These are phyloP conservation scores for Oryzias javanicus DNA, from an alignment of 2,113 vertebrate genomes.

Conservation along the genomic window DNA sequence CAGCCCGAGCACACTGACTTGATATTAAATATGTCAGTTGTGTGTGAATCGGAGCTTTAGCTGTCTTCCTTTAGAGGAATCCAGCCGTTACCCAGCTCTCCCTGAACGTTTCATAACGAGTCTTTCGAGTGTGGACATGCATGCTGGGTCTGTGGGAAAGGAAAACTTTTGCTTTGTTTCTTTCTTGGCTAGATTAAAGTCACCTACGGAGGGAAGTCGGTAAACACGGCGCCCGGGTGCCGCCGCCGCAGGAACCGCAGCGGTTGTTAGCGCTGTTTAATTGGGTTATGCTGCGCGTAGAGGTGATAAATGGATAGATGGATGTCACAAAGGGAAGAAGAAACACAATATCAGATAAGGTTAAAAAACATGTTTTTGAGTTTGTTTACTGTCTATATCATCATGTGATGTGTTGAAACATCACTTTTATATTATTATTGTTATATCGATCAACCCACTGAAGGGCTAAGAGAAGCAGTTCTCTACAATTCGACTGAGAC, in stretches of 20 bases:
- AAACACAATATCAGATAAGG: neutral
- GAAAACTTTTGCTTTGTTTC: slow-evolving; percentile 40
- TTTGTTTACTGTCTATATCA: slow-evolving; percentile 22
- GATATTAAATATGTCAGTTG: slow-evolving; percentile 67
- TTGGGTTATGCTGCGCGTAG: slow-evolving; percentile 48
- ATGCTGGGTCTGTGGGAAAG: slow-evolving; percentile 12
- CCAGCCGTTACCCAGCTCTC: slow-evolving; percentile 55
- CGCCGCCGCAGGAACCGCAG: slow-evolving; percentile 26
- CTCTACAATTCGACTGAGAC: slow-evolving; percentile 51
- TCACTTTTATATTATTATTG: slow-evolving; percentile 49
- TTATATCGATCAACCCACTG: slow-evolving; percentile 56
- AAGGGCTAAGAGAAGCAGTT: slow-evolving; percentile 40
- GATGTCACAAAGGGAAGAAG: slow-evolving; percentile 19
- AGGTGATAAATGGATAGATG: slow-evolving; percentile 41
- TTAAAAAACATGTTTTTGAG: too few relatives aligned
- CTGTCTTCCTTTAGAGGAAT: too few relatives aligned
- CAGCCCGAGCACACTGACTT: slow-evolving; percentile 36
- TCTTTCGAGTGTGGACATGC: slow-evolving; percentile 36
- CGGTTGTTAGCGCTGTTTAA: slow-evolving; percentile 53
- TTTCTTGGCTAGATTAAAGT: slow-evolving; percentile 32
- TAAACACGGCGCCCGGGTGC: slow-evolving; percentile 64
- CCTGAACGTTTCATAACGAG: slow-evolving; percentile 36
- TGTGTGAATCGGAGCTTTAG: too few relatives aligned
- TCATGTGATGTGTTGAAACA: slow-evolving; percentile 25
- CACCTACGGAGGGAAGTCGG: slow-evolving; percentile 41